A percentile compares a stretch with the other conserved stretches of the same genome.
Evolutionary conservation across 2,888 invertebrate genomes (phyloP).

Genomic region (Tipula lateralis): DNA sequence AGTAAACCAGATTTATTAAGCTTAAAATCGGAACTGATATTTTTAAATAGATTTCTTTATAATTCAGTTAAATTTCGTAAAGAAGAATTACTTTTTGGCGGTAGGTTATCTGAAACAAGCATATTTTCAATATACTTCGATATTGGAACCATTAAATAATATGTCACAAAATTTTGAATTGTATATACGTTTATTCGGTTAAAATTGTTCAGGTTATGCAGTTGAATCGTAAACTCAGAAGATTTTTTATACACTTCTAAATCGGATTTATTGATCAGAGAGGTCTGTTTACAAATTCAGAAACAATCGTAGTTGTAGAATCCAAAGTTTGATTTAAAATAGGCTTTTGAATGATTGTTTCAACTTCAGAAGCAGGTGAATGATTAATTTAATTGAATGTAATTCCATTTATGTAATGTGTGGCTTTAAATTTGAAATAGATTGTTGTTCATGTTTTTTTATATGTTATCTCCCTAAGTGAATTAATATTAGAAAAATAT

Average conservation of each 20-base stretch:
- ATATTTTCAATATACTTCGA: background rate
- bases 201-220: background rate
- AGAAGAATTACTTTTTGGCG: background rate
- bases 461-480: too few species aligned
- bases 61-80: background rate
- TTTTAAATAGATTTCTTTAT: background rate
- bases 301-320: background rate
- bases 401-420: too few species aligned
- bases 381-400: too few species aligned
- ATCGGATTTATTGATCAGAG: too few species aligned
- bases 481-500: too few species aligned
- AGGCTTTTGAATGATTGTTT: too few species aligned
- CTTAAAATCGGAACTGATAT: background rate
- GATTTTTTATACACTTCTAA: too few species aligned
- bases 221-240: too few species aligned
- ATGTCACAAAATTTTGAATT: background rate
- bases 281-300: background rate
- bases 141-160: background rate
- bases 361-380: too few species aligned
- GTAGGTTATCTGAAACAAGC: background rate
- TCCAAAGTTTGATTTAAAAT: background rate
- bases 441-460: too few species aligned
- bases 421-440: too few species aligned
- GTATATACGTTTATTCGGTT: background rate
- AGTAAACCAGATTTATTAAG: background rate